Percentiles rank a stretch among this genome's conserved stretches.
phyloP scores from a whole-genome alignment of 2,888 invertebrate genomes.

The Meiosimyza decipiens region DNA sequence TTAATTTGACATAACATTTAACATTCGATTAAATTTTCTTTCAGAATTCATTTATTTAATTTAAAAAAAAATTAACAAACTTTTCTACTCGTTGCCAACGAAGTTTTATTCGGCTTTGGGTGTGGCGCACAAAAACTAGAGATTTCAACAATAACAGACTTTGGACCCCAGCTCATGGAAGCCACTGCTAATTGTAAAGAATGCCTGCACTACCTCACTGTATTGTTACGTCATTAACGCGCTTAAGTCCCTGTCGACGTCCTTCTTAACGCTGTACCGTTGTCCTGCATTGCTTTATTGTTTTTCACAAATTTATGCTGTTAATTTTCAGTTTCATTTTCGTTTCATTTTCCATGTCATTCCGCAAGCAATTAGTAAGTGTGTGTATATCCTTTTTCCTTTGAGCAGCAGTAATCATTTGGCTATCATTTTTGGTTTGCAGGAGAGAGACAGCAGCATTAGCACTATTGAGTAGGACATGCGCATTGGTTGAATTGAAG shows the following conservation, averaged over 20 bases:
- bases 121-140: no score
- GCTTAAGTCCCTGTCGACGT: slow-evolving; percentile 3
- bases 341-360: slow-evolving; percentile 50
- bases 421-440: not conserved
- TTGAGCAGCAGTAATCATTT: not conserved
- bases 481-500: slow-evolving; percentile 38
- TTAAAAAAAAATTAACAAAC: no score
- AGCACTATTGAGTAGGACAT: slow-evolving; percentile 30
- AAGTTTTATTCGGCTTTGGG: no score
- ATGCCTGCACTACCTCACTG: slow-evolving; percentile 28
- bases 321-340: slow-evolving; percentile 28
- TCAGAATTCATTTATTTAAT: no score
- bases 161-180: not conserved
- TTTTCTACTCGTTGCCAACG: no score
- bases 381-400: not conserved
- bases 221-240: slow-evolving; percentile 15
- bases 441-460: slow-evolving; percentile 1
- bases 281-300: slow-evolving; percentile 13
- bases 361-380: slow-evolving; percentile 49
- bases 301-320: slow-evolving; percentile 21
- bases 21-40: no score
- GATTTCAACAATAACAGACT: no score
- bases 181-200: slow-evolving; percentile 11
- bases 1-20: no score
- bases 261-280: not conserved